Conservation (phyloP, 2,797 vertebrate genomes). For the Neopelma chrysocephalum region DNA sequence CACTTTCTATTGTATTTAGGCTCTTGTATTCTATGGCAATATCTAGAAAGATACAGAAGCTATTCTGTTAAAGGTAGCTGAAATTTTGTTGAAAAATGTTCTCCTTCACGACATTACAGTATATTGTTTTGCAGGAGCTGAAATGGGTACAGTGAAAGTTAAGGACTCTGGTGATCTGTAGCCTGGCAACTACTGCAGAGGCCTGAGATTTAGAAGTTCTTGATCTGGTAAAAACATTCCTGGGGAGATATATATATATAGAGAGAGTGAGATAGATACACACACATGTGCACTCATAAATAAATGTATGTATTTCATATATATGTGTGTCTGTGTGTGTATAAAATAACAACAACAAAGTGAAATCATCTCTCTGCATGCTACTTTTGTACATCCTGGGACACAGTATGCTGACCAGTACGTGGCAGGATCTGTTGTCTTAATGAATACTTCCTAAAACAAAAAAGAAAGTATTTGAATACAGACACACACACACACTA, state of each 20-base stretch:
- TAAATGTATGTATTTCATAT: neutral
- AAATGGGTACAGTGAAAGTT: neutral
- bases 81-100: slow-evolving; percentile 44
- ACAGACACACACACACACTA: fast-evolving
- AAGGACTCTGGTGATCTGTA: neutral
- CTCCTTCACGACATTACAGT: neutral
- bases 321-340: too few relatives aligned
- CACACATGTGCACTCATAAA: fast-evolving
- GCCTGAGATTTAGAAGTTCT: neutral
- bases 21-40: neutral
- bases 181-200: neutral
- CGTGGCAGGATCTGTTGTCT: neutral
- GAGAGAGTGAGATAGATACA: neutral
- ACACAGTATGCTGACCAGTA: neutral
- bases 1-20: neutral
- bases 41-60: neutral
- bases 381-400: neutral
- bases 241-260: neutral
- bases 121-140: slow-evolving; percentile 22
- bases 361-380: neutral
- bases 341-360: neutral
- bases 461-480: neutral
- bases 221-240: neutral
- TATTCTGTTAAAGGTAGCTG: slow-evolving; percentile 11
- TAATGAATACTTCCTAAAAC: neutral